A percentile compares a stretch with the other conserved stretches of the same genome.
phyloP scores from a whole-genome alignment of 2,113 vertebrate species.

The Glareola pratincola region DNA sequence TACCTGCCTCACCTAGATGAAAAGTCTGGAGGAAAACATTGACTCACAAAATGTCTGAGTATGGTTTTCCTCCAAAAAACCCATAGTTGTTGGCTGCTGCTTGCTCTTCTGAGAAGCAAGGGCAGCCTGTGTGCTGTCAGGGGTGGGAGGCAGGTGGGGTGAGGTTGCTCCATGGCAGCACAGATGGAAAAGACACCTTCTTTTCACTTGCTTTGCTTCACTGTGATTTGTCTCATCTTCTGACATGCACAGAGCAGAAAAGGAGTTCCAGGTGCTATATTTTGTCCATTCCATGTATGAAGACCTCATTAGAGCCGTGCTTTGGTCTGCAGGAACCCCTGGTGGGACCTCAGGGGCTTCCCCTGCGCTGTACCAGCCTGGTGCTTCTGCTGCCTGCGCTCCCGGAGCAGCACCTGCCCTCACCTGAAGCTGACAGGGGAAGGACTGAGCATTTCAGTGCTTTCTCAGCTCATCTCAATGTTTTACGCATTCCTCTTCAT shows the following conservation, averaged over 20 bases:
- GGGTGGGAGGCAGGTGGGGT: background rate
- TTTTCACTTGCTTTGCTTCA: background rate
- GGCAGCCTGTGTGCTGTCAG: background rate
- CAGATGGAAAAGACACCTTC: background rate
- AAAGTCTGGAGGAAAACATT: background rate
- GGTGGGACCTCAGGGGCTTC: background rate
- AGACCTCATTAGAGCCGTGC: background rate
- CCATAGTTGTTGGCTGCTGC: background rate
- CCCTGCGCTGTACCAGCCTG: accelerated
- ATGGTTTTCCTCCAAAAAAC: background rate
- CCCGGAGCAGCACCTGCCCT: background rate
- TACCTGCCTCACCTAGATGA: background rate
- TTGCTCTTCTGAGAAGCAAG: background rate
- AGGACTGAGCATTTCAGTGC: background rate
- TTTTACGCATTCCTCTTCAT: background rate
- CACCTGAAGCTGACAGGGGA: background rate
- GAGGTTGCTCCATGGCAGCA: background rate
- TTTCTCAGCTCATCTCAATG: background rate
- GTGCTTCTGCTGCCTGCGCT: background rate
- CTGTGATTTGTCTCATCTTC: background rate
- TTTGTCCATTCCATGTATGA: background rate
- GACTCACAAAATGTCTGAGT: background rate
- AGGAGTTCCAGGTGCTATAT: background rate
- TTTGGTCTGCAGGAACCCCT: background rate
- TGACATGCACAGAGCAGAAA: background rate